Evolutionary conservation across 2,113 vertebrate genomes (phyloP).

Genomic region (Marmota monax): DNA sequence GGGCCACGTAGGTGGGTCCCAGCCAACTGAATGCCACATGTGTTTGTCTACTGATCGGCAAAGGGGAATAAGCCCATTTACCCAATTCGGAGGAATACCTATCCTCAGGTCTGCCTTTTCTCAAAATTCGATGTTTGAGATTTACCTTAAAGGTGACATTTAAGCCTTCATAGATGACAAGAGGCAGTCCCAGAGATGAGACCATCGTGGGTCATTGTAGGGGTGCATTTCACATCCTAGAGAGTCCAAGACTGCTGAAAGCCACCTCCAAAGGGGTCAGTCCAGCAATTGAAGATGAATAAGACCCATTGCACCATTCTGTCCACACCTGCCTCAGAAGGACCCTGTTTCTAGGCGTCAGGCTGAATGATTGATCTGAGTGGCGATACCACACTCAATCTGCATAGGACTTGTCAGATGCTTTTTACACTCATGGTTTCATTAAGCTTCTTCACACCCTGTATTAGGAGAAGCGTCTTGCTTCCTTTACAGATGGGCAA

Average conservation of each 20-base stretch:
- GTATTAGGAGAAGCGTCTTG: not conserved
- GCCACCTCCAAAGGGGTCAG: not conserved
- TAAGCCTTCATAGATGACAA: not conserved
- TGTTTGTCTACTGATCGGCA: not conserved
- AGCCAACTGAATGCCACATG: not conserved
- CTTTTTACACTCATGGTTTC: slow-evolving; percentile 34
- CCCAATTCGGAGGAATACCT: not conserved
- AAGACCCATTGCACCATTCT: not conserved
- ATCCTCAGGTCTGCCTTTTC: not conserved
- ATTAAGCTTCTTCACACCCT: slow-evolving; percentile 28
- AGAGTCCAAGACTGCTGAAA: not conserved
- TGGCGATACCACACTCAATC: not conserved
- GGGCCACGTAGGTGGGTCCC: not conserved
- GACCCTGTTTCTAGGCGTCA: not conserved
- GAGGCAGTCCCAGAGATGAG: not conserved
- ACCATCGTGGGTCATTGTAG: not conserved
- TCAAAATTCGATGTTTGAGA: not conserved
- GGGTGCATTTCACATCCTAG: not conserved
- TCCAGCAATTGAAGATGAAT: not conserved
- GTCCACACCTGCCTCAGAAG: not conserved
- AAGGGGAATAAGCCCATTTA: not conserved
- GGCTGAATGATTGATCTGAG: slow-evolving; percentile 16
- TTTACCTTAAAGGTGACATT: not conserved
- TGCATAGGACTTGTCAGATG: not conserved
- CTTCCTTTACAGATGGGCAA: slow-evolving; percentile 36